Percentiles rank a stretch among this genome's conserved stretches.
These are phyloP conservation scores for Etheostoma cragini DNA, from an alignment of 2,113 vertebrate species.

Conservation along the genomic window DNA sequence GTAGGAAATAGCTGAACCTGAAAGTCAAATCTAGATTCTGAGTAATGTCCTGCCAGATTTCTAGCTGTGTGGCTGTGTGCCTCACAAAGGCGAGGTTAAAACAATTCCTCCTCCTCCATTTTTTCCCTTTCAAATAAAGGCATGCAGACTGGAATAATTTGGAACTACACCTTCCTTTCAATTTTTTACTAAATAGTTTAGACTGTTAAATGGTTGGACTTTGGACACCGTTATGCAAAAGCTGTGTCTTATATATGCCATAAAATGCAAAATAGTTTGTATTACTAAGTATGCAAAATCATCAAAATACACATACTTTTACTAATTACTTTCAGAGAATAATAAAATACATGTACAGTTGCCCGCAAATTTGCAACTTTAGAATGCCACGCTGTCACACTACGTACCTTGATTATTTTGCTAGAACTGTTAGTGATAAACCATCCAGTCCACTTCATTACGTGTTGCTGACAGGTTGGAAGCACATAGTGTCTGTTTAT, in stretches of 20 bases:
- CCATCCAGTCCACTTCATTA: neutral
- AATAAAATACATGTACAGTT: too few species aligned
- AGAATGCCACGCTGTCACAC: neutral
- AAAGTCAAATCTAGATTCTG: slow-evolving; percentile 13
- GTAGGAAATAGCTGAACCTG: slow-evolving; percentile 14
- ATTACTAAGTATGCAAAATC: neutral
- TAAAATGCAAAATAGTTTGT: neutral
- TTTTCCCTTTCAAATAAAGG: slow-evolving; percentile 5
- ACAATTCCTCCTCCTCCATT: neutral
- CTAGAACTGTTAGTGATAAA: neutral
- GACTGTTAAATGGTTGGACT: neutral
- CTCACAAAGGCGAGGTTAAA: slow-evolving; percentile 20
- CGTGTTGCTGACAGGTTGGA: neutral
- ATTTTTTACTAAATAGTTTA: neutral
- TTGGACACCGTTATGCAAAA: neutral
- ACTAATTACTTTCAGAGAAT: too few species aligned
- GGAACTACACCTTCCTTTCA: slow-evolving; percentile 2
- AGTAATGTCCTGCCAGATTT: slow-evolving; percentile 8
- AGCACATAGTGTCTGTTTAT: neutral
- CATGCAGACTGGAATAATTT: neutral
- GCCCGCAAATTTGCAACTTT: neutral
- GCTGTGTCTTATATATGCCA: neutral
- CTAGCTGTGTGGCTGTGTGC: neutral
- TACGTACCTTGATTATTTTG: neutral
- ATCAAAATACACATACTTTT: neutral